Conservation (phyloP, 2,797 vertebrate species). For the Pteropus rufus region DNA sequence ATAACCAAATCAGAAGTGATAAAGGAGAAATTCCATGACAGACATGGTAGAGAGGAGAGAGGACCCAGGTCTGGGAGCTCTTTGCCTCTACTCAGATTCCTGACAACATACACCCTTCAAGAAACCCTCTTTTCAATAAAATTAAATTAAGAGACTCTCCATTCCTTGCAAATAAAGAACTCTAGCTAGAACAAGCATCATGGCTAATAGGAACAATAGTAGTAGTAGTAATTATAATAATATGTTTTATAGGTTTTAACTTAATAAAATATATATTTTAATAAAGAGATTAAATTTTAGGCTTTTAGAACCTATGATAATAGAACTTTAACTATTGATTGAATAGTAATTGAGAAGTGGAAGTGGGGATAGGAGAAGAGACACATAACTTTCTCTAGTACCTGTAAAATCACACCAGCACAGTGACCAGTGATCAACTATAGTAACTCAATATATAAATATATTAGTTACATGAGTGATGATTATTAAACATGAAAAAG, state of each 20-base stretch:
- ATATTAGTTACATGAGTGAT: background rate
- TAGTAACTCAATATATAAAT: background rate
- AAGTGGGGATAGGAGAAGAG: accelerated
- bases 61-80: no score
- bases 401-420: background rate
- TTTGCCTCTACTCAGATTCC: background rate
- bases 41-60: no score
- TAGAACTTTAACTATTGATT: background rate
- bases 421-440: background rate
- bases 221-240: background rate
- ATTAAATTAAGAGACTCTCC: background rate
- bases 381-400: background rate
- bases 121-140: background rate
- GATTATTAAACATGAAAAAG: background rate
- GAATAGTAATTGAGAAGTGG: background rate
- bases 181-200: background rate
- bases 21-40: background rate
- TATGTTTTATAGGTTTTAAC: background rate
- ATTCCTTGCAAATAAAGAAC: background rate
- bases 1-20: background rate
- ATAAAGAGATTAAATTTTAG: background rate
- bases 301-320: background rate
- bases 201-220: background rate
- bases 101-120: background rate
- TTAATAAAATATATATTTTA: background rate